Percentiles rank a stretch among this genome's conserved stretches.
Conservation (phyloP, 2,113 vertebrate species). For the western clawed frog (Xenopus tropicalis) region DNA sequence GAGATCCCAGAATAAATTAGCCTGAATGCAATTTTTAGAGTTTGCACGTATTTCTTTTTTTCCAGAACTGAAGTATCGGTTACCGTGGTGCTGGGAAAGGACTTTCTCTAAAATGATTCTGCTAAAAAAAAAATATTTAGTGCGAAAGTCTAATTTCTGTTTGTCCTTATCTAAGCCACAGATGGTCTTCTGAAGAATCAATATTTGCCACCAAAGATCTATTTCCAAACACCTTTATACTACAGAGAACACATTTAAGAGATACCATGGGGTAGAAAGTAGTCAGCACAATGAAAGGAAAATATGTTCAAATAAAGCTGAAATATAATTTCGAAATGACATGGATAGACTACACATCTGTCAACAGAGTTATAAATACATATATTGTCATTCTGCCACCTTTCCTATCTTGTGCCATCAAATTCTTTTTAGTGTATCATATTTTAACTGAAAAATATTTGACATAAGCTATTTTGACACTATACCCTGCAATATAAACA, state of each 20-base stretch:
- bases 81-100: neutral
- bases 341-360: neutral
- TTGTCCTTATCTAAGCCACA: neutral
- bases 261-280: neutral
- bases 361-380: neutral
- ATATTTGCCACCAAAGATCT: neutral
- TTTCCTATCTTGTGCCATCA: neutral
- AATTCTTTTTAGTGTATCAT: neutral
- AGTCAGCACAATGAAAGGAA: neutral
- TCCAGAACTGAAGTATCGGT: neutral
- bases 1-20: too few relatives aligned
- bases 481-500: too few relatives aligned
- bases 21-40: too few relatives aligned
- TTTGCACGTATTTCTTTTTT: too few relatives aligned
- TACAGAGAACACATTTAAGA: neutral
- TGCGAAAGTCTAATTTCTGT: neutral
- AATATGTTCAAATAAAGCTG: neutral
- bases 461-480: neutral
- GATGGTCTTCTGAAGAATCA: constrained; percentile 1
- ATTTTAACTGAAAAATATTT: neutral
- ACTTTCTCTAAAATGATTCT: neutral
- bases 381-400: neutral
- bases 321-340: neutral
- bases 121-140: neutral
- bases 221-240: neutral